Evolutionary conservation across 2,113 vertebrate genomes (phyloP).

Genomic region (Casuarius casuarius): DNA sequence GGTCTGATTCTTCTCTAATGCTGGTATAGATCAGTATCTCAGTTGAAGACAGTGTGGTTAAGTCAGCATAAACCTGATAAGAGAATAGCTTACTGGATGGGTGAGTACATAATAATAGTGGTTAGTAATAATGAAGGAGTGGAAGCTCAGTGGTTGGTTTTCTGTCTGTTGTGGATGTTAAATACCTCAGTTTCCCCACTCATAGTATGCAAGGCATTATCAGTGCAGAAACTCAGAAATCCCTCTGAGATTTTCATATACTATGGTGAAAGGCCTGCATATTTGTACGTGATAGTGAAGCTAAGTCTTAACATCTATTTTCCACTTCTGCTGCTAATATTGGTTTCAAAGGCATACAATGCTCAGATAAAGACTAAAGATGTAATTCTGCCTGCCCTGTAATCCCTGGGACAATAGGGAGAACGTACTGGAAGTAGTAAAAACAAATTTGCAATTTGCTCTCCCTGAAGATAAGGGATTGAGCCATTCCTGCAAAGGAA

Average conservation of each 20-base stretch:
- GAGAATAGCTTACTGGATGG: background rate
- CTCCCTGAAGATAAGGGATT: background rate
- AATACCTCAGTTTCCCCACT: background rate
- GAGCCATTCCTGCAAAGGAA: background rate
- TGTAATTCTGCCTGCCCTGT: background rate
- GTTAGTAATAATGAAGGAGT: background rate
- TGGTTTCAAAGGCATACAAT: slow-evolving; percentile 41
- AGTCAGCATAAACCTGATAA: background rate
- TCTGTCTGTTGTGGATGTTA: background rate
- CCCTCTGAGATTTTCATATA: background rate
- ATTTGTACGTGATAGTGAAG: slow-evolving; percentile 41
- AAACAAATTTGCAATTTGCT: background rate
- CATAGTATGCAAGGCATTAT: background rate
- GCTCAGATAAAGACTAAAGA: background rate
- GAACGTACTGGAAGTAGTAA: background rate
- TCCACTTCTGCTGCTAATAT: background rate
- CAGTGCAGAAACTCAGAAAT: slow-evolving; percentile 8
- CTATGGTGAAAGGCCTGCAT: background rate
- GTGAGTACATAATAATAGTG: background rate
- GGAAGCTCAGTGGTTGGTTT: background rate
- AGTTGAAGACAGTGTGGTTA: background rate
- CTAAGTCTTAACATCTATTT: slow-evolving; percentile 29
- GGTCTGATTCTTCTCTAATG: background rate
- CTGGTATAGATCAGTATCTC: background rate
- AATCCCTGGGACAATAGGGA: background rate